These are phyloP conservation scores for Apamea sordens DNA, from an alignment of 2,888 invertebrate genomes.

Conservation along the genomic window DNA sequence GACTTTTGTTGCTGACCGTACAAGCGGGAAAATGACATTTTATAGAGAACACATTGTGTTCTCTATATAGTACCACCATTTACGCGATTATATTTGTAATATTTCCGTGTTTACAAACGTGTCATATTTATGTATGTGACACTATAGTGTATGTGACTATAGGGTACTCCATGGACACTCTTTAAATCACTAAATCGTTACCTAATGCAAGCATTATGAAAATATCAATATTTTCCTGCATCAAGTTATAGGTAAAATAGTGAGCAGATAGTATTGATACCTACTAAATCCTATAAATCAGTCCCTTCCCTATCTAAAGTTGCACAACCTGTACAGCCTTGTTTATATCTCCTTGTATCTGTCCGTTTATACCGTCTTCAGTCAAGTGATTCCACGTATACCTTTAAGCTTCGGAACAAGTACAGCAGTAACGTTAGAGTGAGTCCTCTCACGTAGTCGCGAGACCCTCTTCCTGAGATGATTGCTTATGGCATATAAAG, in stretches of 20 bases:
- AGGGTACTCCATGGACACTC: not conserved
- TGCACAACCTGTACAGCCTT: not conserved
- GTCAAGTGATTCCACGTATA: conserved; percentile 35
- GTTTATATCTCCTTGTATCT: conserved; percentile 19
- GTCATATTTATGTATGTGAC: too few relatives aligned
- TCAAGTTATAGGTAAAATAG: not conserved
- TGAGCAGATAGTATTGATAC: not conserved
- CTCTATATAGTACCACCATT: too few relatives aligned
- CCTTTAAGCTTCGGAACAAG: conserved; percentile 16
- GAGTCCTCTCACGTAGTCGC: conserved; percentile 50
- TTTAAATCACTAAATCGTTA: not conserved
- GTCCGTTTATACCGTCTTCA: conserved; percentile 33
- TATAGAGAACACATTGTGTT: too few relatives aligned
- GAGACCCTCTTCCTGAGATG: conserved; percentile 67
- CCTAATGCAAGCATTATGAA: not conserved
- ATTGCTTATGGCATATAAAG: conserved; percentile 73
- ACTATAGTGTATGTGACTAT: too few relatives aligned
- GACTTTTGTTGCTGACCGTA: too few relatives aligned
- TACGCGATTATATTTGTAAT: too few relatives aligned
- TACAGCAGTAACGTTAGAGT: conserved; percentile 41
- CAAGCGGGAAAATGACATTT: too few relatives aligned
- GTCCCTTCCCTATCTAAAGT: too few relatives aligned
- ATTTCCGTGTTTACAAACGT: too few relatives aligned
- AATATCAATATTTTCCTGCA: not conserved
- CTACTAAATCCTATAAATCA: not conserved